Base-by-base conservation (phyloP, 2,888 invertebrate species). In the Bruchidius siliquastri region DNA sequence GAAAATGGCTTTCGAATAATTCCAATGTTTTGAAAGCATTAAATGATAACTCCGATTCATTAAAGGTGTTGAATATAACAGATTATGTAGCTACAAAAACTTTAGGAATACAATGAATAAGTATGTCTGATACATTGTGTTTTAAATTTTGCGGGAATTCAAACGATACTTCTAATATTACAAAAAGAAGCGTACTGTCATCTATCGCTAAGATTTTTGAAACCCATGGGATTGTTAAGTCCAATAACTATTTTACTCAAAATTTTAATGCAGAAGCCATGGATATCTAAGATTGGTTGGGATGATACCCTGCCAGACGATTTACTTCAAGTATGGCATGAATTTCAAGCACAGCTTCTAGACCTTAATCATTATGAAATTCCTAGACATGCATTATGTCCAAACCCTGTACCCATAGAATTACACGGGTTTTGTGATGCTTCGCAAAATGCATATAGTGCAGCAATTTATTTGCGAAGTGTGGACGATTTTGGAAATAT, bases 371-470 rank as follows among this genome's bases (percentile, higher is more conserved):
- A 26, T 2, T 26, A 26, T 26, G 26, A 26, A 26, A 26, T 26
- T 26, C 26, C 26, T 26, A 26, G 26, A 26, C 26, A 26, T 26
- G 26, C 26, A 26, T 26, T 26, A 8, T 26, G 26, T 26, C 26
- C 2, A 2, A 26, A 26, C 8, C 26, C 26, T 4, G 2, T 4
- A 4, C 2, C 26, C 26, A 26, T 26, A 26, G 3, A 79, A 71
- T 20, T 80, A 13, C 78, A 80, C 68, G 77, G 76, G 2, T 79
- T 79, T 72, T 71, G 72, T 20, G 80, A 79, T 73, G 78, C 80
- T 1, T 71, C 72, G 66, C 69, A 73, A 72, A 26, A 66, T 21
- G 77, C 26, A 26, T 26, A 26, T 26, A 26, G 26, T 21, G 77
- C 76, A 13, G 76, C 74, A 26, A 26, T 76, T 21, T 77, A 78